Percentiles rank a stretch among this genome's conserved stretches.
Conservation (phyloP, 2,797 vertebrate genomes). For the Propithecus perrieri region DNA sequence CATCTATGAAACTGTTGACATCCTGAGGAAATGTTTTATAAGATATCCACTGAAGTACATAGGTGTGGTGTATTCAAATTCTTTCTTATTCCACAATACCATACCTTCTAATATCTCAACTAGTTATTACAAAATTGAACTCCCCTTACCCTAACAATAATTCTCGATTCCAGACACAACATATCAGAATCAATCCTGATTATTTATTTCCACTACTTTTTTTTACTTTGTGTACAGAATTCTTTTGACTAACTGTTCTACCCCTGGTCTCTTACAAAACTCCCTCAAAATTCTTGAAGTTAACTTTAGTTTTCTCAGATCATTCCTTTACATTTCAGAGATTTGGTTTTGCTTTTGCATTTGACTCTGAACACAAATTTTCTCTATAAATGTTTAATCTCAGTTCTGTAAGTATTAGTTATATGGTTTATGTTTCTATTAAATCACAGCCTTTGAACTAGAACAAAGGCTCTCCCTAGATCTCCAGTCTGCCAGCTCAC, state of each 20-base stretch:
- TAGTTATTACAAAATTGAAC: background rate
- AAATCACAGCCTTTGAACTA: background rate
- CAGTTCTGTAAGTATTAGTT: background rate
- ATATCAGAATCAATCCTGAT: background rate
- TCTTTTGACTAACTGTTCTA: background rate
- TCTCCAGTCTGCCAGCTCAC: background rate
- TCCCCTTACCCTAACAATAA: background rate
- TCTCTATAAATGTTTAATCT: background rate
- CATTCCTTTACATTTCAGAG: background rate
- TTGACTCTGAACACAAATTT: background rate
- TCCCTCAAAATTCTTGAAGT: background rate
- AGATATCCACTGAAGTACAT: background rate
- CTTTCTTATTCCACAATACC: background rate
- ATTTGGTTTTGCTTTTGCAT: background rate
- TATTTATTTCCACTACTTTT: background rate
- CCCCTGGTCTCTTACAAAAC: background rate
- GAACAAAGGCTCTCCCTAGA: background rate
- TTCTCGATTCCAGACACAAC: background rate
- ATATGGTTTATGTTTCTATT: background rate
- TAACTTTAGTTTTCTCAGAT: background rate
- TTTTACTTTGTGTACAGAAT: background rate
- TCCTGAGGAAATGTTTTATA: background rate
- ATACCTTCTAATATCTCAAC: background rate
- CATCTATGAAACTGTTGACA: background rate
- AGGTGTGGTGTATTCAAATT: background rate